phyloP scores from a whole-genome alignment of 2,113 vertebrate genomes.

The Perognathus longimembris region DNA sequence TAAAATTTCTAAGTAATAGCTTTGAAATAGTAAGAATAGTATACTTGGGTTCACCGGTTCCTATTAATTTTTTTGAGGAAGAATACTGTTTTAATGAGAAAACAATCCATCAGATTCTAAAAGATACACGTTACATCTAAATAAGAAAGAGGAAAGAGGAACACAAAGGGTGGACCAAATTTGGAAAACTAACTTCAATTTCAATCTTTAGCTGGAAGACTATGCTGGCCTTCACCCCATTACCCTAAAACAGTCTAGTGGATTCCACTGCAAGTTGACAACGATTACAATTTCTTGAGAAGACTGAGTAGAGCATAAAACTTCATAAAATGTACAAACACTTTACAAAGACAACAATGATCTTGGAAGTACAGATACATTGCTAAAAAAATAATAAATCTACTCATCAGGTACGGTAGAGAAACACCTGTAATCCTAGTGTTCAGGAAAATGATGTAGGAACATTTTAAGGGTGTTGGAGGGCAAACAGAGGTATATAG shows the following conservation, averaged over 20 bases:
- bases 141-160: background rate
- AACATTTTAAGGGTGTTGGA: background rate
- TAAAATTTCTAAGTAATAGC: background rate
- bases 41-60: background rate
- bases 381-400: background rate
- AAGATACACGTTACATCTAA: background rate
- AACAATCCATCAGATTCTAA: background rate
- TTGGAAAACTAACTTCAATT: background rate
- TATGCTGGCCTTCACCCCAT: background rate
- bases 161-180: background rate
- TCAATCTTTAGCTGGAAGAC: background rate
- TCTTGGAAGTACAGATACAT: background rate
- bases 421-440: background rate
- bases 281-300: background rate
- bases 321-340: background rate
- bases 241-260: background rate
- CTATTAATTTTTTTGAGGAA: background rate
- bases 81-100: slow-evolving; percentile 28
- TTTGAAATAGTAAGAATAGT: background rate
- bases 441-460: background rate
- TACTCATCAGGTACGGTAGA: background rate
- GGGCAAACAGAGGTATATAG: background rate
- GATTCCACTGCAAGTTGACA: background rate
- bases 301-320: background rate
- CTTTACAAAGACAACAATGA: slow-evolving; percentile 23